Base-by-base conservation (phyloP, 1,140 invertebrate genomes). In the Micrasema minimum region DNA sequence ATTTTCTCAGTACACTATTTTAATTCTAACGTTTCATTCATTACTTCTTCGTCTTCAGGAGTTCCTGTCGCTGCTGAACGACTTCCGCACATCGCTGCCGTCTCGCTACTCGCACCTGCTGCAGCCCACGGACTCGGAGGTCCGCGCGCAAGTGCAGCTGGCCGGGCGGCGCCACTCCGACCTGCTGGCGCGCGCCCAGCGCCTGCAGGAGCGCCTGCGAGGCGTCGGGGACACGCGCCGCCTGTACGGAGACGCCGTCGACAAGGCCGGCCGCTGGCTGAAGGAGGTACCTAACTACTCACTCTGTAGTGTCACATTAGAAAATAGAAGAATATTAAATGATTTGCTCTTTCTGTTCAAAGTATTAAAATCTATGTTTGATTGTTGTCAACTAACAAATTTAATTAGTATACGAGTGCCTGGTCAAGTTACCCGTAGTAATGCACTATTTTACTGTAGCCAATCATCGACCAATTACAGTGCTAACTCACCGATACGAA, bases 221-320 rank as follows among this genome's bases (percentile, higher is more conserved):
- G 89, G 89, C 0, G 87, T 97, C 3, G 91, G 90, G 14, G 91
- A 91, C 65, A 89, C 91, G 72, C 91, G 95, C 69, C 86, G 90
- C 11, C 91, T 95, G 51, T 97, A 96, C 78, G 88, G 87, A 11
- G 94, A 96, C 77, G 90, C 92, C 0, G 77, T 96, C 1, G 92
- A 96, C 41, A 92, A 95, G 75, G 93, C 95, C 5, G 87, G 87
- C 51, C 81, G 88, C 0, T 98, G 96, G 96, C 79, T 98, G 64
- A 88, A 89, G 26, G 92, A 94, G 66, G 82, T 83, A 50, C 26
- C 3, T 4, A 31, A 31, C n/a, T n/a, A n/a, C n/a, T n/a, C n/a
- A n/a, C n/a, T n/a, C n/a, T n/a, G n/a, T n/a, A n/a, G n/a, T n/a
- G n/a, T n/a, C n/a, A n/a, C n/a, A n/a, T n/a, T n/a, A n/a, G n/a